A percentile compares a stretch with the other conserved stretches of the same genome.
These are phyloP conservation scores for Dione juno DNA, from an alignment of 2,888 invertebrate species.

Conservation along the genomic window DNA sequence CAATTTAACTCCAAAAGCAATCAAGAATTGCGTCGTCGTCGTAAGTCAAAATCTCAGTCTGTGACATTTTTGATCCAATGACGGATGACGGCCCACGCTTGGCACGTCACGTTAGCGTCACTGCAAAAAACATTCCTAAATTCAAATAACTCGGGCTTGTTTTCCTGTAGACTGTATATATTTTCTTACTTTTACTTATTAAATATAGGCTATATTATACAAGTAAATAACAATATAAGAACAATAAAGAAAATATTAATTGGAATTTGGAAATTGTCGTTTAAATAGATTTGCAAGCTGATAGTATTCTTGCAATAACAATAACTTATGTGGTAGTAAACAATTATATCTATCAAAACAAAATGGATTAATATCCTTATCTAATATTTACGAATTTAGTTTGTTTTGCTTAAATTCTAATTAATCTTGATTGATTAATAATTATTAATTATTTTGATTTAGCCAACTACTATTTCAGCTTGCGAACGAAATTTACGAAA, in stretches of 20 bases:
- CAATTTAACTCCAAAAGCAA: slow-evolving; percentile 40
- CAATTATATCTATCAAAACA: neutral
- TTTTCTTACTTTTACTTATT: neutral
- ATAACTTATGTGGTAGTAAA: neutral
- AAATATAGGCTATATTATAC: too few relatives aligned
- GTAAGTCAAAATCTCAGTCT: slow-evolving; percentile 53
- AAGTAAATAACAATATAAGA: neutral
- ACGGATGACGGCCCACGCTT: slow-evolving; percentile 51
- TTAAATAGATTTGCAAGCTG: neutral
- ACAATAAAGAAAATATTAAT: neutral
- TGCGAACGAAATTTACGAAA: neutral
- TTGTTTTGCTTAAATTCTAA: slow-evolving; percentile 7
- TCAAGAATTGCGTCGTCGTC: slow-evolving; percentile 58
- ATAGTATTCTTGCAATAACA: slow-evolving; percentile 7
- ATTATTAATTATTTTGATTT: too few relatives aligned
- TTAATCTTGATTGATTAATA: neutral
- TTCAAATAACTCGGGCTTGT: neutral
- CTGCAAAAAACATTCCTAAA: slow-evolving; percentile 38
- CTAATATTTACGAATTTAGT: neutral
- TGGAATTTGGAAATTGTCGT: neutral
- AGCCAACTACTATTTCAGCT: too few relatives aligned
- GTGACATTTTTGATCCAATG: slow-evolving; percentile 56
- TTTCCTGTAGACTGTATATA: neutral
- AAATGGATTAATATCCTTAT: neutral
- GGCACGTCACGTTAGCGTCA: slow-evolving; percentile 53